These are phyloP conservation scores for Cryptoblepharus egeriae DNA, from an alignment of 2,797 vertebrate species.

Conservation along the genomic window DNA sequence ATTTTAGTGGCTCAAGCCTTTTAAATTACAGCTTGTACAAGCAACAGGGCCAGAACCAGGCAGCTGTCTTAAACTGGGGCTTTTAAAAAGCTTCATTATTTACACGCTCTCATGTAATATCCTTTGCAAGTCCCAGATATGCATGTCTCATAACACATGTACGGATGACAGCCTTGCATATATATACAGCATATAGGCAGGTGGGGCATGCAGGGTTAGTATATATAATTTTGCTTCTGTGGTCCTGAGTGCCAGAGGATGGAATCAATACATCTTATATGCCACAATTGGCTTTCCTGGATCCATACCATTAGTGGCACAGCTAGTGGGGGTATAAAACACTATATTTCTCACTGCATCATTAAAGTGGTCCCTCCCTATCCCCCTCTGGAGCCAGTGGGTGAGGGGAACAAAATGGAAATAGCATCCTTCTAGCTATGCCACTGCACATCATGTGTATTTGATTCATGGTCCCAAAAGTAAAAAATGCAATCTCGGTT, in stretches of 20 bases:
- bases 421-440: too few species aligned
- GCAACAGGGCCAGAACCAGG: constrained; percentile 62
- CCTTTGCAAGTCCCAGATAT: constrained; percentile 66
- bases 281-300: background rate
- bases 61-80: constrained; percentile 54
- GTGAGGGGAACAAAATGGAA: too few species aligned
- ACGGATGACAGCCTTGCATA: constrained; percentile 56
- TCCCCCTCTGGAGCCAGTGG: too few species aligned
- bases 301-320: background rate
- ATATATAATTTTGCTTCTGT: constrained; percentile 54
- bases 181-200: too few species aligned
- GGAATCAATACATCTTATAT: constrained; percentile 21
- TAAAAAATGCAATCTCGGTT: background rate
- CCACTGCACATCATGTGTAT: too few species aligned
- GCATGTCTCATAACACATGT: constrained; percentile 55
- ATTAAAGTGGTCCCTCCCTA: too few species aligned
- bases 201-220: background rate
- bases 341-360: too few species aligned
- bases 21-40: constrained; percentile 74
- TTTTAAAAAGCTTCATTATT: constrained; percentile 60
- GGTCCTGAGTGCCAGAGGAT: constrained; percentile 21
- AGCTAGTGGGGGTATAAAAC: too few species aligned
- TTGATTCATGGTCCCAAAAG: too few species aligned
- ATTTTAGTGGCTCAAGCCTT: constrained; percentile 73
- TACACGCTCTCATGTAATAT: constrained; percentile 65